These are phyloP conservation scores for Temnopleurus reevesii DNA, from an alignment of 53 echinoderm and acorn worm genomes.

Conservation along the genomic window DNA sequence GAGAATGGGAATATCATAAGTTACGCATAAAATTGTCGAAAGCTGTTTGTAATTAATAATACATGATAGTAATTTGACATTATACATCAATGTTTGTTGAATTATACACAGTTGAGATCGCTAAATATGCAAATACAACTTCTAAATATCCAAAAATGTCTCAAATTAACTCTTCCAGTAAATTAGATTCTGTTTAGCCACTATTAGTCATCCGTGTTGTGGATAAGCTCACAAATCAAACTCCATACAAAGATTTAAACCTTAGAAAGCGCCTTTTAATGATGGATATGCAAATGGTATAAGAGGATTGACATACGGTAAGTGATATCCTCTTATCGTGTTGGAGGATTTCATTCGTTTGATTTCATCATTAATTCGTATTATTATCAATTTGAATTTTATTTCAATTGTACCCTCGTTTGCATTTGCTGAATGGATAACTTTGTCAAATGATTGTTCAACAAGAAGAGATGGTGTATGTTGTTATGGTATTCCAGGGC, in stretches of 20 bases:
- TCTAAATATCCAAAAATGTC: background rate
- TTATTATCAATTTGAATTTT: background rate
- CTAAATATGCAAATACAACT: background rate
- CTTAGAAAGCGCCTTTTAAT: background rate
- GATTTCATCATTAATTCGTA: background rate
- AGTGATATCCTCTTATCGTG: background rate
- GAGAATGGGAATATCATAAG: no score
- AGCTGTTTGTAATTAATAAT: no score
- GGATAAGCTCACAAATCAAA: background rate
- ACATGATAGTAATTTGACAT: no score
- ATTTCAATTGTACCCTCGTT: background rate
- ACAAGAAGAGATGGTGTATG: no score
- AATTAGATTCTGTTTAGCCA: background rate
- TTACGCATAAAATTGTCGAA: no score
- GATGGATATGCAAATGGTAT: background rate
- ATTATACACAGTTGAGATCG: background rate
- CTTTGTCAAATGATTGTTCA: no score
- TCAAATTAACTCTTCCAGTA: background rate
- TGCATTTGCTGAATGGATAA: no score
- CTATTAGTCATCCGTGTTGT: background rate
- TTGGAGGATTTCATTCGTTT: background rate
- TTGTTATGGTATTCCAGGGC: no score
- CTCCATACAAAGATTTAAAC: background rate
- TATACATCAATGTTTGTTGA: no score
- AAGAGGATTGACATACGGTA: background rate